Evolutionary conservation across 2,888 invertebrate genomes (phyloP), one percentile per base, ranked within the genome.

Genomic region (Mimumesa dahlbomi): DNA sequence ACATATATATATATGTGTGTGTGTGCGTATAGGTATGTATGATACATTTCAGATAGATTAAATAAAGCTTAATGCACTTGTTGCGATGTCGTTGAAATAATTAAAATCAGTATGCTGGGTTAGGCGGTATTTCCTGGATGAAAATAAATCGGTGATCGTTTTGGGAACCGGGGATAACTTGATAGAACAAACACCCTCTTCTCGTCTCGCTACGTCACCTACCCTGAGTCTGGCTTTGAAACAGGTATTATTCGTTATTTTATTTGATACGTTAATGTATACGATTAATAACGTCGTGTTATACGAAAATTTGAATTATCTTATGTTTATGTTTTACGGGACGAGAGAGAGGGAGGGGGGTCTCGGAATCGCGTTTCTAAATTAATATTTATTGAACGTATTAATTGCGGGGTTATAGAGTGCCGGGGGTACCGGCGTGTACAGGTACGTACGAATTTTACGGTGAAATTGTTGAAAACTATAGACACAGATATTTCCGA

Each of bases 381-480:
- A 57, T 13, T 16, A 38, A 53, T 45, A 34, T 67, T 69, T 66
- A 25, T 48, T 42, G 13, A 11, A 11, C 31, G 48, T 16, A 13
- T 13, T 53, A 43, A 54, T 56, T 31, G 22, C 48, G 46, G 36
- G 56, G 29, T 69, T 45, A 34, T 38, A 11, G 34, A 11, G 3
- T 34, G n/a, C n/a, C n/a, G 29, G 29, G 29, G 29, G 9, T 34
- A 34, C 14, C 18, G 21, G 25, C 11, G 50, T 57, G 50, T 40
- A 43, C 54, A 7, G 52, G 46, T 2, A 5, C 14, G 21, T 19
- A 29, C 50, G 58, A 16, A 54, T 63, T 58, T 50, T 21, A 43
- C 56, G 48, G 40, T 36, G 54, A 54, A 76, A 74, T 73, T 64
- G 67, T 77, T 54, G 66, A 76, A 76, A 76, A 76, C 70, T 40